Evolutionary conservation across 1,140 invertebrate genomes (phyloP).

Genomic region (Kradibia gibbosae): DNA sequence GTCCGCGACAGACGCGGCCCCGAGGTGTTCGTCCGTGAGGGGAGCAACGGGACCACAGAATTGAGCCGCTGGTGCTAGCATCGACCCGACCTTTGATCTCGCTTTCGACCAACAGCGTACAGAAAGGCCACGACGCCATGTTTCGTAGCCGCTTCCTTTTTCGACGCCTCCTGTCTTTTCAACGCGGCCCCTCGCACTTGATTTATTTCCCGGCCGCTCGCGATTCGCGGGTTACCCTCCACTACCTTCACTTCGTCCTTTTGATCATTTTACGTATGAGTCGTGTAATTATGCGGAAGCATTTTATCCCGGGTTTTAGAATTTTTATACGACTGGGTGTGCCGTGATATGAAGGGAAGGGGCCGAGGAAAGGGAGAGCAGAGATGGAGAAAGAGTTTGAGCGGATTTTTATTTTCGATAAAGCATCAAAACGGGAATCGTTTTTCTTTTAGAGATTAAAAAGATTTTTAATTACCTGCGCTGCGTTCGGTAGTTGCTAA

Average conservation of each 20-base stretch:
- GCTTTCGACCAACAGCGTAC: neutral
- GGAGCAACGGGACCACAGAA: neutral
- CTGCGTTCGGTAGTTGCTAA: too few relatives aligned
- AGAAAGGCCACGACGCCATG: neutral
- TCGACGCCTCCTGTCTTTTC: neutral
- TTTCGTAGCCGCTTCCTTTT: neutral
- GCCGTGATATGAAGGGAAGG: too few relatives aligned
- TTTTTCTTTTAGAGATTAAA: neutral
- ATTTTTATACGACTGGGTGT: neutral
- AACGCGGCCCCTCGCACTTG: too few relatives aligned
- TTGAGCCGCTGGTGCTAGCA: neutral
- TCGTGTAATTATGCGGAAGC: neutral
- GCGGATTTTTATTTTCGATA: neutral
- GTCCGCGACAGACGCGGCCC: neutral
- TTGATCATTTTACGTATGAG: neutral
- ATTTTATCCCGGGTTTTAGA: neutral
- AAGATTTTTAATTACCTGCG: neutral
- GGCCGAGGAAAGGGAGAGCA: neutral
- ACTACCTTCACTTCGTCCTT: neutral
- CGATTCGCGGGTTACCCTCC: too few relatives aligned
- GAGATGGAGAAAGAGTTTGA: neutral
- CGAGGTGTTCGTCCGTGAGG: constrained; percentile 23
- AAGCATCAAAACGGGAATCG: neutral
- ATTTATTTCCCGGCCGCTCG: neutral
- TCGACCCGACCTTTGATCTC: neutral